Percentiles rank a stretch among this genome's conserved stretches.
Evolutionary conservation across 2,113 vertebrate genomes (phyloP).

Genomic region (Etia nguti): DNA sequence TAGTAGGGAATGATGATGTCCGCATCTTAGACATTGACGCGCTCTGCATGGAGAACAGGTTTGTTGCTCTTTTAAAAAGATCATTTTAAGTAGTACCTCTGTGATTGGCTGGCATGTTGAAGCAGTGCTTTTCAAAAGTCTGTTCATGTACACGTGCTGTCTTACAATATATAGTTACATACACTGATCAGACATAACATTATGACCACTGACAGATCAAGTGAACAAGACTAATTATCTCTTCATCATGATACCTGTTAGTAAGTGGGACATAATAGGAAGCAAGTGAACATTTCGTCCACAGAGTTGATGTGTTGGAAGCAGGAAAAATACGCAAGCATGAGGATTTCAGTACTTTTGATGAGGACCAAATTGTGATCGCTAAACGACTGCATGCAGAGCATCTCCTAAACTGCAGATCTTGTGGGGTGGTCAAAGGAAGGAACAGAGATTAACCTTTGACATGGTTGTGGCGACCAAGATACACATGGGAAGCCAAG

Average conservation of each 20-base stretch:
- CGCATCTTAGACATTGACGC: slow-evolving; percentile 90
- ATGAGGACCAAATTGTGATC: no score
- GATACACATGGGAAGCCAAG: no score
- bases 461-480: no score
- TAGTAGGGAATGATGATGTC: slow-evolving; percentile 84
- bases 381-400: no score
- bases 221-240: not conserved
- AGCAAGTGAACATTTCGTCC: not conserved
- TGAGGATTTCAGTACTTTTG: not conserved
- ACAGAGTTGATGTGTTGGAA: not conserved
- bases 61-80: not conserved
- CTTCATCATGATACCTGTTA: not conserved
- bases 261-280: not conserved
- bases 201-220: not conserved
- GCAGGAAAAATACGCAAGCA: not conserved
- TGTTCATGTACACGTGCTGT: not conserved
- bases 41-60: slow-evolving; percentile 97
- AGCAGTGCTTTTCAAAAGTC: not conserved
- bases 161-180: not conserved
- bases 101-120: not conserved
- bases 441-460: no score
- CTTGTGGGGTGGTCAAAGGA: no score
- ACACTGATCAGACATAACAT: not conserved
- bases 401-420: no score
- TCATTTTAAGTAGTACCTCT: not conserved